Percentiles rank a stretch among this genome's conserved stretches.
Evolutionary conservation across 1,140 invertebrate species (phyloP).

Genomic region (Tetragonula clypearis): DNA sequence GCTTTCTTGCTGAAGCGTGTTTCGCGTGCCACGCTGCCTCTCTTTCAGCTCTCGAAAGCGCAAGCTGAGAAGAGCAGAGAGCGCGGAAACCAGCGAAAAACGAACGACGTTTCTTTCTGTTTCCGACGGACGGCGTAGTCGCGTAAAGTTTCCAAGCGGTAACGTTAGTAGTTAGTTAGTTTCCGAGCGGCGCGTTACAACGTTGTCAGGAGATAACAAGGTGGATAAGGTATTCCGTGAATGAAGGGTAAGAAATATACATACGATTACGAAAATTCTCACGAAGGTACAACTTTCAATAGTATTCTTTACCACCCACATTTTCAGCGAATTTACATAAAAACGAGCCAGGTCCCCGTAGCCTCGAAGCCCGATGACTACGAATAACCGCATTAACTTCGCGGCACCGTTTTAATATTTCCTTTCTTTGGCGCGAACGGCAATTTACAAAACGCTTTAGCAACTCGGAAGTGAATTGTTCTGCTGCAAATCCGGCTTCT

Average conservation of each 20-base stretch:
- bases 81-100: not conserved
- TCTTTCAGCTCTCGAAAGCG: not conserved
- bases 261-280: constrained; percentile 46
- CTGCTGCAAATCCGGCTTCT: not conserved
- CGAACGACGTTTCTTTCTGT: not conserved
- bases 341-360: constrained; percentile 61
- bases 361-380: constrained; percentile 70
- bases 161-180: no score
- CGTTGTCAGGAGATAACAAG: not conserved
- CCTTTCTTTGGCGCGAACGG: not conserved
- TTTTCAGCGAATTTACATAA: constrained; percentile 72
- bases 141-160: not conserved
- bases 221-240: constrained; percentile 4
- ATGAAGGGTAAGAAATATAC: constrained; percentile 4
- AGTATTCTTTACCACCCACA: constrained; percentile 65
- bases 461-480: not conserved
- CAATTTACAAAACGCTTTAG: not conserved
- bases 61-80: not conserved
- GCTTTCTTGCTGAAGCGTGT: constrained; percentile 61
- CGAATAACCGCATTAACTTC: constrained; percentile 73
- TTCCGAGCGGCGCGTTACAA: not conserved
- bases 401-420: constrained; percentile 67
- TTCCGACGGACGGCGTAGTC: not conserved
- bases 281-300: constrained; percentile 45
- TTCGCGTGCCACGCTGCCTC: constrained; percentile 32